Evolutionary conservation across 2,113 vertebrate genomes (phyloP), one percentile per base, ranked within the genome.

Genomic region (Perognathus longimembris): DNA sequence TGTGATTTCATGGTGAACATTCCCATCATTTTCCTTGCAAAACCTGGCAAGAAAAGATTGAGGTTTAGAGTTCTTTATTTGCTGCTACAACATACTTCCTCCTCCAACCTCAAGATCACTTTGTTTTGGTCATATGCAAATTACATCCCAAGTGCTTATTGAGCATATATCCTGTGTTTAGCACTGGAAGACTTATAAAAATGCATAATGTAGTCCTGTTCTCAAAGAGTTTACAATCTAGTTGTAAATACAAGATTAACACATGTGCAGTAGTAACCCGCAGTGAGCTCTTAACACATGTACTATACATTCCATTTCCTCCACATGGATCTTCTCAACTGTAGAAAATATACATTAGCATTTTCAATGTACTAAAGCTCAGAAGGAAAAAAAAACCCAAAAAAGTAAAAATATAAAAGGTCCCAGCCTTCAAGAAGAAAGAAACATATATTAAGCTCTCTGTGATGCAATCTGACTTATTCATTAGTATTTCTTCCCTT

Each of bases 11-110:
- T 85, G 57, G 24, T 80, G 85, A 90, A 30, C 74, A 21, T 63
- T 76, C 6, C 88, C 85, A 90, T 91, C 45, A 1, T 88, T 96
- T 96, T 95, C 20, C 74, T 88, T 92, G 75, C 24, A 79, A 92
- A 77, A 87, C 76, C 95, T 95, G 75, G 89, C 93, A n/a, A 91
- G 83, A 80, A 84, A 3, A 89, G 0, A n/a, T 93, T 61, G 69
- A 93, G 54, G 8, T 18, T 67, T 91, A 78, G 61, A 78, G 1
- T 32, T 93, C 20, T n/a, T 12, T 57, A 50, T 94, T 93, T 74
- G 61, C 66, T 85, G 14, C 73, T 70, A 74, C 22, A 57, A 36
- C 73, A 12, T 71, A 69, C 75, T 94, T 91, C 8, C 14, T 90
- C 3, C 59, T 54, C 93, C 93, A 64, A 30, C 93, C 91, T 91